Evolutionary conservation across 2,797 vertebrate genomes (phyloP), one percentile per base, ranked within the genome.

Genomic region (Coluber constrictor): DNA sequence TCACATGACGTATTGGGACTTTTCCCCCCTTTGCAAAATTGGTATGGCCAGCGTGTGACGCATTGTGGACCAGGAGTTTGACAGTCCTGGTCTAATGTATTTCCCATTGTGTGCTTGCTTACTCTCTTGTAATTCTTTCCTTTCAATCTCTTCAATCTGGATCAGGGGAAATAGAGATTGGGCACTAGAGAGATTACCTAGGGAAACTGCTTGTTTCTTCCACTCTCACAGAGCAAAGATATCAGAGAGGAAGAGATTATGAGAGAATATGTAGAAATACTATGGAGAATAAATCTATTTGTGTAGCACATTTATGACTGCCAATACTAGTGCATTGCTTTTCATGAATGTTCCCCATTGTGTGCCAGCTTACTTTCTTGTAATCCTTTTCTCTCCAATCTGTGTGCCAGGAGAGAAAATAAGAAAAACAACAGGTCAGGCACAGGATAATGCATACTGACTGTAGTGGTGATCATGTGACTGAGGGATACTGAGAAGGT

Each of bases 21-120:
- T 11, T 54, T 54, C 1, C 4, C 56, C 4, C 13, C 55, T 55
- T 55, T 0, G 0, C 55, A 15, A 15, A 56, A 56, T 13, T 0
- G 12, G 55, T 13, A 1, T 15, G 55, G 13, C 55, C 55, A 56
- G 13, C 0, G 4, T 1, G 13, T 56, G 55, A 56, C 1, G 15
- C 56, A 56, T 56, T 1, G 0, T 56, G 56, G 56, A 3, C 15
- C 56, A 1, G 15, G 3, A 4, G n/a, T 20, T 57, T 18, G 56
- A 57, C 56, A 57, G 16, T 5, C 15, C 16, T 57, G 56, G 5
- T 5, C 13, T 5, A 12, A 13, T 43, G 32, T 43, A 79, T 79
- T 43, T 43, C 32, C 74, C 32, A 79, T 9, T 79, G 74, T 79
- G 18, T 79, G 18, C 18, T 43, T 23, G 18, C 70, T 79, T 43